phyloP scores from a whole-genome alignment of 1,140 invertebrate species.

The Drosophila pachea region DNA sequence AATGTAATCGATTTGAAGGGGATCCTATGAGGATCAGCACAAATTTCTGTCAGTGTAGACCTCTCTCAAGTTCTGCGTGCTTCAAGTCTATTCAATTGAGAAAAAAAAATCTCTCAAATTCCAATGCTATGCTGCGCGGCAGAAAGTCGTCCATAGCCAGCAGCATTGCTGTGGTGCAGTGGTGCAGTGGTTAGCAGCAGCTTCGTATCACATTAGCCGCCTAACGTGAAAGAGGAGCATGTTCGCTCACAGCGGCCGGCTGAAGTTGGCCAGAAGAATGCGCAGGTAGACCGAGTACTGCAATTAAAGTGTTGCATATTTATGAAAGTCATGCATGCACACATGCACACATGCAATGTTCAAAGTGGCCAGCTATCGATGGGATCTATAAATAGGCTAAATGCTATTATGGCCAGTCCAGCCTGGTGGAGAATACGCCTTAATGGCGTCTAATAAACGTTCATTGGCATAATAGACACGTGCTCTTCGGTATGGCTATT shows the following conservation, averaged over 20 bases:
- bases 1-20: too few relatives aligned
- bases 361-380: slow-evolving; percentile 33
- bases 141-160: neutral
- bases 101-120: slow-evolving; percentile 5
- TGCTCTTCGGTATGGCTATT: slow-evolving; percentile 30
- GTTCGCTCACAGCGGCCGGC: neutral
- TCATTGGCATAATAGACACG: slow-evolving; percentile 69
- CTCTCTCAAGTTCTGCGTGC: slow-evolving; percentile 7
- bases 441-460: slow-evolving; percentile 66
- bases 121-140: neutral
- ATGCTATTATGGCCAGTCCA: slow-evolving; percentile 6
- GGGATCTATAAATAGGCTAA: slow-evolving; percentile 50
- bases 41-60: neutral
- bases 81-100: slow-evolving; percentile 5
- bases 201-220: slow-evolving; percentile 26
- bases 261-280: slow-evolving; percentile 47
- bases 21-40: neutral
- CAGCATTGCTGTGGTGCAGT: neutral
- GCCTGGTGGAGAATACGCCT: slow-evolving; percentile 10
- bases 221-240: slow-evolving; percentile 2
- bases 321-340: slow-evolving; percentile 61
- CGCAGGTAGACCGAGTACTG: slow-evolving; percentile 19
- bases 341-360: neutral
- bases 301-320: slow-evolving; percentile 71
- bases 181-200: neutral